Conservation (phyloP, 2,888 invertebrate species). For the Pristionchus maxplancki region DNA sequence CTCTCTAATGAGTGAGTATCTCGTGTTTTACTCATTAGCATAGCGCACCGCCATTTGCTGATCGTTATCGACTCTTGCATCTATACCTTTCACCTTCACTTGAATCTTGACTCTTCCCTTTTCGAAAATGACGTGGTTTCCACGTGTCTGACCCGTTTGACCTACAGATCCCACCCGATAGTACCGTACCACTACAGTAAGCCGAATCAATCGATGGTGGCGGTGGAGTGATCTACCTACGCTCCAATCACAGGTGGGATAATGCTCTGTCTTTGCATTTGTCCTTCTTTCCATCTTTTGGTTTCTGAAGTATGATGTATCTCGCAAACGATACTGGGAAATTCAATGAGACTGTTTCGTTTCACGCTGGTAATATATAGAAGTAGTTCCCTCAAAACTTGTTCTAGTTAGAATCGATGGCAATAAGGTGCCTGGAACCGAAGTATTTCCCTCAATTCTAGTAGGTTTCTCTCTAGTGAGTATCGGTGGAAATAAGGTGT, state of each 20-base stretch:
- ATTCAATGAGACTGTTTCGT: too few relatives aligned
- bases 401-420: too few relatives aligned
- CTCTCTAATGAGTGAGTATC: too few relatives aligned
- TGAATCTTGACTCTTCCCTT: neutral
- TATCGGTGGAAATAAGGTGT: too few relatives aligned
- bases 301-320: too few relatives aligned
- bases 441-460: too few relatives aligned
- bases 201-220: neutral
- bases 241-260: neutral
- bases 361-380: too few relatives aligned
- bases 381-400: neutral
- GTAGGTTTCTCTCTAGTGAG: too few relatives aligned
- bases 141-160: neutral
- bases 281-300: neutral
- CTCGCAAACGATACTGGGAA: too few relatives aligned
- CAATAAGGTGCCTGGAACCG: too few relatives aligned
- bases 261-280: neutral
- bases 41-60: neutral
- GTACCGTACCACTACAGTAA: slow-evolving; percentile 12
- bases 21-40: too few relatives aligned
- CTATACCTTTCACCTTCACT: slow-evolving; percentile 1
- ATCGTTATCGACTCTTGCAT: slow-evolving; percentile 1
- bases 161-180: neutral
- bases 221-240: slow-evolving; percentile 4
- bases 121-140: neutral